Evolutionary conservation across 2,888 invertebrate genomes (phyloP), one percentile per base, ranked within the genome.

Genomic region (Ochropacha duplaris): DNA sequence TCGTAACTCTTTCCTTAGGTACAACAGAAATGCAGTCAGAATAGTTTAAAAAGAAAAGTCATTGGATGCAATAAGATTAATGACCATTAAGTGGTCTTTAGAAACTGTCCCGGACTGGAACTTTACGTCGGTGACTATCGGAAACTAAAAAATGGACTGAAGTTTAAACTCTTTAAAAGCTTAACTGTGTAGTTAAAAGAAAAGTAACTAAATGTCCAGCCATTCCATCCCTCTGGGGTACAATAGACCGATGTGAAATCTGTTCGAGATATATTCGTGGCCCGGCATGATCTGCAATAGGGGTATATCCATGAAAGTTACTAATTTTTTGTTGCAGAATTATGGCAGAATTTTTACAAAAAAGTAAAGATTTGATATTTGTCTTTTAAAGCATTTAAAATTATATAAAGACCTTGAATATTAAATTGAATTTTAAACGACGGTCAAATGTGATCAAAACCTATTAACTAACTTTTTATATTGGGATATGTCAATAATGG

Each of bases 141-240:
- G 44, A 44, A 44, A 44, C 44, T 44, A 44, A 44, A 44, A 44
- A 44, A 44, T 44, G 44, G 44, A 19, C 19, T 19, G 19, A 19
- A 44, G 19, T 44, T 44, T 19, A 44, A 44, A 44, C 44, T 44
- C 8, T 44, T 44, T 44, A 44, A 44, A 44, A 44, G 44, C 44
- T 44, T 44, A 44, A 44, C 44, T 44, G 44, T 44, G 44, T 44
- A 44, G 44, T 44, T 44, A 44, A 44, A 44, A 44, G 44, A 6
- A 9, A 19, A 19, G 19, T 44, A 44, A 44, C 44, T 44, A 44
- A 44, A 44, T 19, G 44, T 44, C 19, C 44, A n/a, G 19, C 16
- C 44, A 44, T 44, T 44, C 19, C 19, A 44, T 19, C n/a, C 44
- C 44, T 19, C 44, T 39, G 16, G 39, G 44, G 19, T 19, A 16